A percentile compares a stretch with the other conserved stretches of the same genome.
Evolutionary conservation across 2,797 vertebrate genomes (phyloP).

Genomic region (Myotis myotis): DNA sequence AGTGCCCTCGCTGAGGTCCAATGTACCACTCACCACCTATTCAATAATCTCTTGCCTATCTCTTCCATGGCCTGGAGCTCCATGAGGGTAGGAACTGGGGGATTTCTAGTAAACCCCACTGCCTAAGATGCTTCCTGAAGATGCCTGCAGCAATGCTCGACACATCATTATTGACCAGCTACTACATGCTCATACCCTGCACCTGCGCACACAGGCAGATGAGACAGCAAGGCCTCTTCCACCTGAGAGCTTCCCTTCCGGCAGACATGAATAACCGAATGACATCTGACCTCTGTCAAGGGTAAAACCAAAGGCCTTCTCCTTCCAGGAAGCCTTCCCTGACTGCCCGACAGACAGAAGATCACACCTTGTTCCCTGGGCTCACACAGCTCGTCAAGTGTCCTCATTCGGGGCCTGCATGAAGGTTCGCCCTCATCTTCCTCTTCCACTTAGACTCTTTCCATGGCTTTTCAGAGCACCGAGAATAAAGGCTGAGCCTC

Average conservation of each 20-base stretch:
- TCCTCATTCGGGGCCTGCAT: neutral
- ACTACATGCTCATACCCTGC: fast-evolving
- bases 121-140: neutral
- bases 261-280: neutral
- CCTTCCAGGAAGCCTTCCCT: neutral
- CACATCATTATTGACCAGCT: fast-evolving
- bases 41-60: neutral
- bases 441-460: neutral
- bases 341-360: neutral
- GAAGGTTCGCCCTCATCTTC: neutral
- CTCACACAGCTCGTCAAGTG: neutral
- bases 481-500: neutral
- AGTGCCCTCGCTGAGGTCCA: neutral
- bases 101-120: neutral
- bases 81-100: neutral
- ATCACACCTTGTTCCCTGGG: neutral
- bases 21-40: fast-evolving
- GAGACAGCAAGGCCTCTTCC: neutral
- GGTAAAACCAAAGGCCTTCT: neutral
- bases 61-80: neutral
- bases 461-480: neutral
- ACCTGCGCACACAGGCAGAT: neutral
- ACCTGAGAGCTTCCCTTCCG: neutral
- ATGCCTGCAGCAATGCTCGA: neutral
- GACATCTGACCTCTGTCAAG: neutral